Evolutionary conservation across 2,888 invertebrate species (phyloP).

Genomic region (Linyphia triangularis): DNA sequence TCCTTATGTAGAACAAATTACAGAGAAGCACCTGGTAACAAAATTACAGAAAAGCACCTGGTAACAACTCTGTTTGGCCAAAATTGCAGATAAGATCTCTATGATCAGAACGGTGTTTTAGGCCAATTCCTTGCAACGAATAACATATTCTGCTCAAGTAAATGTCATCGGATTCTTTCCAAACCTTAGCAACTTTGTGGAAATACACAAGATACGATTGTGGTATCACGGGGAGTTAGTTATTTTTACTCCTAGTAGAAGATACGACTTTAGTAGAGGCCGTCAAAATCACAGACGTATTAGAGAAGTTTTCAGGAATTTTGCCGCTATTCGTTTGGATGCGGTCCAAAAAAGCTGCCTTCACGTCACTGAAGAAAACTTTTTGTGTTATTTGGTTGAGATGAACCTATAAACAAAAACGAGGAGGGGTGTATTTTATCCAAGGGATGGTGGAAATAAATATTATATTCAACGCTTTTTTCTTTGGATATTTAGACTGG

Average conservation of each 20-base stretch:
- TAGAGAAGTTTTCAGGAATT: conserved; percentile 73
- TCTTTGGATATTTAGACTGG: conserved; percentile 26
- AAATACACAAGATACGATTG: conserved; percentile 28
- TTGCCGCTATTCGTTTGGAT: conserved; percentile 65
- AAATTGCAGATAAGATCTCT: no score
- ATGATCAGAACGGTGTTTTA: no score
- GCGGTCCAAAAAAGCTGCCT: conserved; percentile 54
- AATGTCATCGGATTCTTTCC: no score
- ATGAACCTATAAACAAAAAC: conserved; percentile 64
- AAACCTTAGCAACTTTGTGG: conserved; percentile 34
- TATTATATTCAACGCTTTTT: conserved; percentile 62
- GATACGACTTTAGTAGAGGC: conserved; percentile 52
- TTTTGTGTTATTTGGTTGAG: conserved; percentile 55
- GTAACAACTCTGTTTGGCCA: no score
- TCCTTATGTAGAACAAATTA: no score
- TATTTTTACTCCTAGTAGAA: conserved; percentile 63
- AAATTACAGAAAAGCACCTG: no score
- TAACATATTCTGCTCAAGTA: no score
- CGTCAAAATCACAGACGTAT: conserved; percentile 68
- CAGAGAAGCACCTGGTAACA: no score
- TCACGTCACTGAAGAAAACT: conserved; percentile 50
- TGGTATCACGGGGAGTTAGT: no score
- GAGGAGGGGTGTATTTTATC: conserved; percentile 36
- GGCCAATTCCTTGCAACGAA: no score
- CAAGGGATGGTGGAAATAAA: conserved; percentile 58